A percentile compares a stretch with the other conserved stretches of the same genome.
phyloP scores from a whole-genome alignment of 2,797 vertebrate species.

The Macroramphosus scolopax region DNA sequence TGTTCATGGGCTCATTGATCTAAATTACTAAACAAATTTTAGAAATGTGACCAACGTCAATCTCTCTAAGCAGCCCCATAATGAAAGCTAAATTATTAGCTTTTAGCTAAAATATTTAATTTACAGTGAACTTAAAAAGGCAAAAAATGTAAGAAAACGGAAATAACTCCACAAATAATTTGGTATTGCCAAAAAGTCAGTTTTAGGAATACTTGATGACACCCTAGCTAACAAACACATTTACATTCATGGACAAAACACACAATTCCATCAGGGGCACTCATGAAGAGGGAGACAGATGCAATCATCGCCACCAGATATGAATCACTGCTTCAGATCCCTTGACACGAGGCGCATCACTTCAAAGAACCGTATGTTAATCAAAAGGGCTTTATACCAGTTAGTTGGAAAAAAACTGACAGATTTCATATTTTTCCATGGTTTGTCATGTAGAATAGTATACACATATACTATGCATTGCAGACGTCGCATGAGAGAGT shows the following conservation, averaged over 20 bases:
- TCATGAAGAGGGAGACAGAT: slow-evolving; percentile 39
- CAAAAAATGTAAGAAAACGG: neutral
- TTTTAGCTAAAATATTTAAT: too few relatives aligned
- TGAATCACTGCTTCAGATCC: slow-evolving; percentile 40
- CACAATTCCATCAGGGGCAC: slow-evolving; percentile 34
- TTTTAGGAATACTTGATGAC: slow-evolving; percentile 6
- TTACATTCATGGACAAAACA: slow-evolving; percentile 15
- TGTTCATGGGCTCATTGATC: too few relatives aligned
- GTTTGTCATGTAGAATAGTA: slow-evolving; percentile 1
- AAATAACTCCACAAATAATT: neutral
- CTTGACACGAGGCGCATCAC: slow-evolving; percentile 40
- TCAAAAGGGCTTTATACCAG: slow-evolving; percentile 40
- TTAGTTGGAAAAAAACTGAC: slow-evolving; percentile 10
- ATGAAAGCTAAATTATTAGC: neutral
- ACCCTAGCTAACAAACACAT: slow-evolving; percentile 7
- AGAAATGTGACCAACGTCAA: neutral
- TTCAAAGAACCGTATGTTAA: slow-evolving; percentile 51
- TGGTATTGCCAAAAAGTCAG: neutral
- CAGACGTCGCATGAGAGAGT: neutral
- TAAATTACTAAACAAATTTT: neutral
- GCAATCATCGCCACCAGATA: slow-evolving; percentile 47
- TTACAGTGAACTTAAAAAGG: neutral
- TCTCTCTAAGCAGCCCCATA: neutral
- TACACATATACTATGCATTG: neutral
- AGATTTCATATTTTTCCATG: slow-evolving; percentile 18